Conservation (phyloP, 1,140 invertebrate genomes). For the Brachionus manjavacas region DNA sequence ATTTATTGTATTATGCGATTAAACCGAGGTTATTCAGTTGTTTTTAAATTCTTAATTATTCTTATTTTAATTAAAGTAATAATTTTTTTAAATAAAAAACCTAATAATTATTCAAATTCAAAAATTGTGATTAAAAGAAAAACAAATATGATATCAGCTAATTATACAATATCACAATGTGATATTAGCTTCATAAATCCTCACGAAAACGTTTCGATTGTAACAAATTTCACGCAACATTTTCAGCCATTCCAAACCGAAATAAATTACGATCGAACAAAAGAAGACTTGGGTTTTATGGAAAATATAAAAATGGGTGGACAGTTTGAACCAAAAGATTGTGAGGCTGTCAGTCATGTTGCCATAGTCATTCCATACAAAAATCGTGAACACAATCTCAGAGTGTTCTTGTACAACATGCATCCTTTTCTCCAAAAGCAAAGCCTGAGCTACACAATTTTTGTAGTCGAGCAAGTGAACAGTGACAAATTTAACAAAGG, state of each 20-base stretch:
- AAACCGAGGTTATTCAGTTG: too few species aligned
- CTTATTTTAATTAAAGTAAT: too few species aligned
- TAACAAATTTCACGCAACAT: neutral
- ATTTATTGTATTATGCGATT: too few species aligned
- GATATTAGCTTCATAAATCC: neutral
- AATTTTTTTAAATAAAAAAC: too few species aligned
- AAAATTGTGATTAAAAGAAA: neutral
- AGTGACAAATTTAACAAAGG: constrained; percentile 77
- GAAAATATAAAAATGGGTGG: neutral
- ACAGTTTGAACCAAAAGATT: neutral
- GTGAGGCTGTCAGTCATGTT: constrained; percentile 54
- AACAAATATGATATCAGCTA: neutral
- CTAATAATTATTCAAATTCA: too few species aligned
- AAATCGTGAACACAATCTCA: constrained; percentile 73
- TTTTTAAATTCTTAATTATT: too few species aligned
- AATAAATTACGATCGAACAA: neutral
- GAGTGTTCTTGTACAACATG: constrained; percentile 75
- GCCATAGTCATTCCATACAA: constrained; percentile 83
- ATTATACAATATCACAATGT: neutral
- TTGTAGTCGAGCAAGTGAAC: constrained; percentile 76
- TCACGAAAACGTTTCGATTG: neutral
- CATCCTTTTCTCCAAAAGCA: constrained; percentile 81
- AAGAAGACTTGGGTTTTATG: neutral
- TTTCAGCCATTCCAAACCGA: neutral
- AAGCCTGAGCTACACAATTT: constrained; percentile 79